A percentile compares a stretch with the other conserved stretches of the same genome.
phyloP scores from a whole-genome alignment of 2,797 vertebrate genomes.

The Neomorphus geoffroyi region DNA sequence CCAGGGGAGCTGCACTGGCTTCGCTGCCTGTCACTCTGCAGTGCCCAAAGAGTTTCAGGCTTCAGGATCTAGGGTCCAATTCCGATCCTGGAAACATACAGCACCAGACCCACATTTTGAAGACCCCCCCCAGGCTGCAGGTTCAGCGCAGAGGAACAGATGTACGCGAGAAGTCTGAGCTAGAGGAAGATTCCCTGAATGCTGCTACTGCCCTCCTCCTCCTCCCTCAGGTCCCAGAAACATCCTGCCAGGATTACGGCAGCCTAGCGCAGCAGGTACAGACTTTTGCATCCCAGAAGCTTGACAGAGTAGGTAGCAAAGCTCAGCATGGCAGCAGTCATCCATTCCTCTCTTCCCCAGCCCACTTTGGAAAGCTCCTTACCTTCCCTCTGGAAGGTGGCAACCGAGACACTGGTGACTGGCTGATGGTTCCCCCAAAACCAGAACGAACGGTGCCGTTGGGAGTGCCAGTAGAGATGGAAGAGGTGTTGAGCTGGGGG shows the following conservation, averaged over 20 bases:
- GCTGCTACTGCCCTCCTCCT: neutral
- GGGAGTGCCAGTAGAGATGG: conserved; percentile 75
- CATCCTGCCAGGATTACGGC: neutral
- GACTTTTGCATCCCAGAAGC: accelerated
- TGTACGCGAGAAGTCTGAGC: no score
- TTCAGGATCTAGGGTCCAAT: accelerated
- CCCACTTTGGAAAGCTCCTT: neutral
- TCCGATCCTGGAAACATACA: neutral
- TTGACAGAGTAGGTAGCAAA: accelerated
- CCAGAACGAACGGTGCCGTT: conserved; percentile 86
- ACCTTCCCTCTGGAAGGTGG: conserved; percentile 88
- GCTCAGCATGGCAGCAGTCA: accelerated
- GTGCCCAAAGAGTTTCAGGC: no score
- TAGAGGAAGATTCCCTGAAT: neutral
- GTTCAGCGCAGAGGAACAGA: neutral
- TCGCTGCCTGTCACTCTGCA: accelerated
- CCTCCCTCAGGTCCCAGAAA: neutral
- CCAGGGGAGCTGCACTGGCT: accelerated
- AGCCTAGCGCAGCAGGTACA: neutral
- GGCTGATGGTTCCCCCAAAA: conserved; percentile 77
- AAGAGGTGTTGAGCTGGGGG: conserved; percentile 85
- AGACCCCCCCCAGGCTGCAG: neutral
- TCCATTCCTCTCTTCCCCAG: no score
- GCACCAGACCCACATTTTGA: accelerated
- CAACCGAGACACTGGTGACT: conserved; percentile 80